Base-by-base conservation (phyloP, 2,797 vertebrate genomes). In the Acanthurus lineatus region DNA sequence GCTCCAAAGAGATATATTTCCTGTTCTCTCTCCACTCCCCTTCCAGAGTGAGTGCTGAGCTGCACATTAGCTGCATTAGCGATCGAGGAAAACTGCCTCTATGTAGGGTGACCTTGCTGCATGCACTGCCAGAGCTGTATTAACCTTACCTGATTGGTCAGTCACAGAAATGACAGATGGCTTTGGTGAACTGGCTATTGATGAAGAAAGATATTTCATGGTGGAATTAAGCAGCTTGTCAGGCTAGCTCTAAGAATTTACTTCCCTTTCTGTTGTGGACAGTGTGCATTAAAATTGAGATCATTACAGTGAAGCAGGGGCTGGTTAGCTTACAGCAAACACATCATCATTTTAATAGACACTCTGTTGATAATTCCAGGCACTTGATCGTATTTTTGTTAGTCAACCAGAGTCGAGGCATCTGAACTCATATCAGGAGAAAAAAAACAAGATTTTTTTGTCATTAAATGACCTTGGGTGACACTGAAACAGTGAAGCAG, bases 91-190 rank as follows among this genome's bases (percentile, higher is more conserved):
- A 86, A 62, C 67, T 14, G 15, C 44, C 73, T 82, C 67, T 38
- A 12, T 66, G 63, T 45, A 70, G 51, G 76, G 78, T 91, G 89
- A 94, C 89, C 89, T 91, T 92, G 89, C 61, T 69, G 73, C 73
- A 47, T 6, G 75, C 87, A 44, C 76, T 8, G 47, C 22, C 58
- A 44, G 35, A 32, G 73, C 73, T 90, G 68, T 80, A 76, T 81
- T 83, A 73, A 66, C 77, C 71, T 74, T 25, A 75, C 48, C 49
- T 42, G 54, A 54, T 48, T 9, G 44, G 58, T 72, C 82, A 79
- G 63, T 68, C 44, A 17, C 56, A 32, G 56, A 12, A 15, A 49
- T 51, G 53, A 53, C 32, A 4, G 53, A 67, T 76, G 51, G 32
- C 52, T 54, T 49, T 40, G 65, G 54, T 52, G 67, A 44, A 53